Evolutionary conservation across 2,113 vertebrate genomes (phyloP).

Genomic region (Ceyx melanurus): DNA sequence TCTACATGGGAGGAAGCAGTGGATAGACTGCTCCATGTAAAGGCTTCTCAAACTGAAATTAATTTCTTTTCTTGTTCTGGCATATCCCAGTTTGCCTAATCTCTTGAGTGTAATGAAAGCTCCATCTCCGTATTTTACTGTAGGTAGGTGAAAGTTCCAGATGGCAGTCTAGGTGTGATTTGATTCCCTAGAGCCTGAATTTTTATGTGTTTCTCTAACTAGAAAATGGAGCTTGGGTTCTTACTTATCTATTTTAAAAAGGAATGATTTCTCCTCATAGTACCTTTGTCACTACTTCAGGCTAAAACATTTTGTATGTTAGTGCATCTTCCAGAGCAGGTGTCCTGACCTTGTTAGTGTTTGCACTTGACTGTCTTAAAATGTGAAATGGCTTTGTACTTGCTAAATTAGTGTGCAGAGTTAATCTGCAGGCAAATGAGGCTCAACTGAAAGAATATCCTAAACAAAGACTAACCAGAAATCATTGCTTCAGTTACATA

Average conservation of each 20-base stretch:
- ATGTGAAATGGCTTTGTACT: background rate
- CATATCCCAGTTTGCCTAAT: slow-evolving; percentile 25
- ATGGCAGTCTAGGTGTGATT: background rate
- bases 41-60: slow-evolving; percentile 21
- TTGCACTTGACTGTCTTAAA: background rate
- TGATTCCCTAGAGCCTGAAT: background rate
- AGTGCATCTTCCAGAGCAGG: background rate
- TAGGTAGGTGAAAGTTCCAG: background rate
- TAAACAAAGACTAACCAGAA: background rate
- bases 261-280: background rate
- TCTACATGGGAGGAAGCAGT: background rate
- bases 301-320: background rate
- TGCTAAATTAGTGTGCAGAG: background rate
- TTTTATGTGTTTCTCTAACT: background rate
- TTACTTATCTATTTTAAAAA: background rate
- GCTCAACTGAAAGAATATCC: background rate
- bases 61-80: slow-evolving; percentile 44
- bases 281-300: background rate
- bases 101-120: slow-evolving; percentile 17
- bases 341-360: background rate
- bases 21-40: background rate
- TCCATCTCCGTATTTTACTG: background rate
- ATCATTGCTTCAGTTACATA: background rate
- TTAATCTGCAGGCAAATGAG: background rate
- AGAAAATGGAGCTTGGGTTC: background rate